Conservation (phyloP, 2,797 vertebrate species). For the Esox lucius region DNA sequence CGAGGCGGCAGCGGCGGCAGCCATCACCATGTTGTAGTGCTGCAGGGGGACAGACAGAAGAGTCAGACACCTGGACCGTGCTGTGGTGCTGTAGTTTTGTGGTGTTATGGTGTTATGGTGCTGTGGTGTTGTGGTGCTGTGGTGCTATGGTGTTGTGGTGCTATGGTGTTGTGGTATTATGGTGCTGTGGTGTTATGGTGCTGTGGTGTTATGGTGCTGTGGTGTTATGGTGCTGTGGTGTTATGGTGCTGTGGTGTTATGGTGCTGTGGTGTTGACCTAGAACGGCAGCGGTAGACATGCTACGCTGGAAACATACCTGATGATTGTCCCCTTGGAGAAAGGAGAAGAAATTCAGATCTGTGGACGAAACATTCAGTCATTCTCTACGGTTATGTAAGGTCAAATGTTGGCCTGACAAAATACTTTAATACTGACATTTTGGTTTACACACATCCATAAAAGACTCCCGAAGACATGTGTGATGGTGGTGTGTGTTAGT, state of each 20-base stretch:
- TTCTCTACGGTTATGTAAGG: background rate
- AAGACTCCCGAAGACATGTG: background rate
- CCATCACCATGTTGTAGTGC: conserved; percentile 98
- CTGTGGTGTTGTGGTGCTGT: no score
- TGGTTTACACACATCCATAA: background rate
- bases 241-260: no score
- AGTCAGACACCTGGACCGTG: no score
- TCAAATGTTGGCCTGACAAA: background rate
- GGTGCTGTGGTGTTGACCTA: background rate
- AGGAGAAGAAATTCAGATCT: conserved; percentile 99
- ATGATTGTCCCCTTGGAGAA: conserved; percentile 99
- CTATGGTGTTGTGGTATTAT: no score
- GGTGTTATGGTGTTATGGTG: no score
- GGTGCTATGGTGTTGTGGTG: no score
- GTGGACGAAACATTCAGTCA: conserved; percentile 40
- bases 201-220: no score
- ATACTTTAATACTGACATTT: no score
- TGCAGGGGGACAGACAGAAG: conserved; percentile 44
- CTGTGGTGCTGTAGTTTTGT: background rate
- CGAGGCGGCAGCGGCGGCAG: conserved; percentile 88
- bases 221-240: no score
- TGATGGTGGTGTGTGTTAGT: background rate
- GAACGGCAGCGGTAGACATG: background rate
- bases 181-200: no score
- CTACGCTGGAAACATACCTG: conserved; percentile 79